Percentiles rank a stretch among this genome's conserved stretches.
These are phyloP conservation scores for Ormia ochracea DNA, from an alignment of 2,888 invertebrate species.

Conservation along the genomic window DNA sequence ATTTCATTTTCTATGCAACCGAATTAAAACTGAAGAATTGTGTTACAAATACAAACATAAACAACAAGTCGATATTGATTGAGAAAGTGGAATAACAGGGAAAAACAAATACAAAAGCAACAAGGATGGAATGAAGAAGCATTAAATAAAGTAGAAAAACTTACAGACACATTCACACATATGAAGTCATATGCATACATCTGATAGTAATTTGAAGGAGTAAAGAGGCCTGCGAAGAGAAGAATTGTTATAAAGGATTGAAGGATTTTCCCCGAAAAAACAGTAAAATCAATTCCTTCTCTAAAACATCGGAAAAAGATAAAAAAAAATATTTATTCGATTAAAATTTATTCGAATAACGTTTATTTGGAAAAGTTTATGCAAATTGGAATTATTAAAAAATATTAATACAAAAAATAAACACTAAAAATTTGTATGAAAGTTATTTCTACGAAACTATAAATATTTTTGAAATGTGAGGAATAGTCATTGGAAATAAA, in stretches of 20 bases:
- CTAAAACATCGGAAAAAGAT: too few relatives aligned
- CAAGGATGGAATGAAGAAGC: neutral
- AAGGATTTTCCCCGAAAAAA: too few relatives aligned
- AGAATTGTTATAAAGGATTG: neutral
- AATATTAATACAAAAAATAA: too few relatives aligned
- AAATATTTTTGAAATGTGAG: too few relatives aligned
- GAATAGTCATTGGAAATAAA: too few relatives aligned
- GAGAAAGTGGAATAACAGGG: neutral
- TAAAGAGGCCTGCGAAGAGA: neutral
- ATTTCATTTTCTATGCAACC: conserved; percentile 53
- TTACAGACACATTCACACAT: neutral
- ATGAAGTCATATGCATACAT: neutral
- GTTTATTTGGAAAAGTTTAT: too few relatives aligned
- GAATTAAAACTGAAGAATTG: conserved; percentile 52
- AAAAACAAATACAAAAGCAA: conserved; percentile 29
- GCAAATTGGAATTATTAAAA: too few relatives aligned
- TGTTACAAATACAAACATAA: conserved; percentile 54
- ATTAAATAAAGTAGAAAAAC: conserved; percentile 29
- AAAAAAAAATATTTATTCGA: too few relatives aligned
- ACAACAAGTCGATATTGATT: conserved; percentile 43
- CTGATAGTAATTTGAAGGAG: neutral
- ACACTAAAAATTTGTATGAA: too few relatives aligned
- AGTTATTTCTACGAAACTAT: too few relatives aligned
- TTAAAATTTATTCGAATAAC: too few relatives aligned
- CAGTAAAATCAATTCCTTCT: too few relatives aligned